These are phyloP conservation scores for Seira ritae DNA, from an alignment of 2,888 invertebrate species.

Conservation along the genomic window DNA sequence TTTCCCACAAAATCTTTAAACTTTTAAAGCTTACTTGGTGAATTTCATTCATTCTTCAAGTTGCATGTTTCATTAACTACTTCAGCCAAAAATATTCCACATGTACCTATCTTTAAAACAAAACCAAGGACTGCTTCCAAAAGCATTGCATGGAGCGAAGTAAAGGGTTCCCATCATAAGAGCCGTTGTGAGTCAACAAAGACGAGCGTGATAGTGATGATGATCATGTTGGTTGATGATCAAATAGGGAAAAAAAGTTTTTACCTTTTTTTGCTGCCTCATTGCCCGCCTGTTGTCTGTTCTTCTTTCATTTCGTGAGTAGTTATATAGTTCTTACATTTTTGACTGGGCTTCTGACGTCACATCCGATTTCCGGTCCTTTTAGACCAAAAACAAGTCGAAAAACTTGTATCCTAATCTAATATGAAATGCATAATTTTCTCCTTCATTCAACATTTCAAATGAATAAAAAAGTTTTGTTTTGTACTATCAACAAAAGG, in stretches of 20 bases:
- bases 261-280: constrained; percentile 23
- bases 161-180: constrained; percentile 54
- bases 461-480: background rate
- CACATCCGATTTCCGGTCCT: constrained; percentile 71
- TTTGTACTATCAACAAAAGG: background rate
- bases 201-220: constrained; percentile 24
- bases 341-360: constrained; percentile 63
- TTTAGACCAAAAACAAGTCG: constrained; percentile 35
- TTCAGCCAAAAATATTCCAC: too few relatives aligned
- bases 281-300: constrained; percentile 58
- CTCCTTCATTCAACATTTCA: constrained; percentile 25
- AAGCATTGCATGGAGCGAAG: constrained; percentile 15
- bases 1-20: background rate
- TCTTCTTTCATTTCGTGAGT: constrained; percentile 1
- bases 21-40: background rate
- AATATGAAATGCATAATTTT: constrained; percentile 25
- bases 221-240: constrained; percentile 36
- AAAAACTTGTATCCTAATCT: background rate
- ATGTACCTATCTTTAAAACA: background rate
- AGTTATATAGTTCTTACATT: background rate
- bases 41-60: constrained; percentile 42
- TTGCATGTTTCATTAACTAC: constrained; percentile 14
- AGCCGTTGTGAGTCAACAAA: constrained; percentile 21
- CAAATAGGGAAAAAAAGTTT: constrained; percentile 26
- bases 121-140: too few relatives aligned